Conservation (phyloP, 2,113 vertebrate species). For the Neotoma lepida region DNA sequence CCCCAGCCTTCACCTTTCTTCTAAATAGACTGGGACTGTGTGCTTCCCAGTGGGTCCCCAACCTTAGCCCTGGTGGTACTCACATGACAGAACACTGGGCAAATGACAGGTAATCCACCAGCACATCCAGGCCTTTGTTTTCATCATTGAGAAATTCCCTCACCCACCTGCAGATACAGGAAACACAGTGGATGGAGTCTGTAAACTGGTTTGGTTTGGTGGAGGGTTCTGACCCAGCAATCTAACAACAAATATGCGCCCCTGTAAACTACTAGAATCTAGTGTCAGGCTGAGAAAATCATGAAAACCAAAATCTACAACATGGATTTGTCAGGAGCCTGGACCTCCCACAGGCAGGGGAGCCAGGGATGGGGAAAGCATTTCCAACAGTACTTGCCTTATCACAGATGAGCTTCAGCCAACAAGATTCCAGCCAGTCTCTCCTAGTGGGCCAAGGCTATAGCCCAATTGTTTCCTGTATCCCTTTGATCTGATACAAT, state of each 20-base stretch:
- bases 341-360: background rate
- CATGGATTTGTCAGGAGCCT: background rate
- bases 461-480: background rate
- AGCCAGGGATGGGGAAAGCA: background rate
- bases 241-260: background rate
- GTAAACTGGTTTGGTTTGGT: background rate
- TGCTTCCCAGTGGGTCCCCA: background rate
- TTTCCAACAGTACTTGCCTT: background rate
- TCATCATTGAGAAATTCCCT: conserved; percentile 98
- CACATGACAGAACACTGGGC: conserved; percentile 97
- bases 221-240: background rate
- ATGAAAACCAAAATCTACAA: background rate
- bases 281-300: conserved; percentile 4
- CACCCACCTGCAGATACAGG: conserved; percentile 90
- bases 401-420: background rate
- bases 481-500: background rate
- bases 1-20: background rate
- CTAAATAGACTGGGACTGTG: background rate
- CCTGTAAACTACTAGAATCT: background rate
- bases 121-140: conserved; percentile 95
- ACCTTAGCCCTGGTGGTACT: conserved; percentile 83
- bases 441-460: background rate
- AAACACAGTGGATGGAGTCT: background rate
- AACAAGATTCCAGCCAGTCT: background rate
- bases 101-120: conserved; percentile 98